Evolutionary conservation across 2,888 invertebrate species (phyloP), one percentile per base, ranked within the genome.

Genomic region (Spicauda simplicius): DNA sequence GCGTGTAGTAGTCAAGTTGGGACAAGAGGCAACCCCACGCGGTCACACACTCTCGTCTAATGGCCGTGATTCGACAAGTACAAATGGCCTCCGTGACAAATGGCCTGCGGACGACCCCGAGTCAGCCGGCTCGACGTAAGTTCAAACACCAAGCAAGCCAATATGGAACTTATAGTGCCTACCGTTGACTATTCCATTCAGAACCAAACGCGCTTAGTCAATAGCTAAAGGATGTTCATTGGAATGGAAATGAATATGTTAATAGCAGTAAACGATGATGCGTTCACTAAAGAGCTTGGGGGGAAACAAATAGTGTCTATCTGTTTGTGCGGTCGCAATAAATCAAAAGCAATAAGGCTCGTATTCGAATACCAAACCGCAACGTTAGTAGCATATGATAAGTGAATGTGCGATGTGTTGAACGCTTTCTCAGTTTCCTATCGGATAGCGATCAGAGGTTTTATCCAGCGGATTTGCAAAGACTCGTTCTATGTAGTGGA

Each of bases 41-140:
- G 92, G 92, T 92, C 90, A 90, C 91, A 90, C 91, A 91, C 91
- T 90, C 90, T 83, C 86, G 82, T 91, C 91, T 93, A 93, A 93
- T 93, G 93, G 92, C 88, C 86, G 91, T 91, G 93, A 93, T 93
- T 93, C 93, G 93, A 93, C 93, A 93, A 92, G 93, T 93, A 93
- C 93, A 93, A 93, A 93, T 93, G 93, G 92, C 88, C 82, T 78
- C 84, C 77, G 90, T 93, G 93, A 93, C 93, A 93, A 93, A 93
- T 93, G 91, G 91, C 84, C 83, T 84, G 85, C 83, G 86, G 91
- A 87, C 91, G 91, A 89, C 88, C 90, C 85, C 83, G 81, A 82
- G 83, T 86, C 84, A 83, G 82, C 77, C 83, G 80, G 74, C 73
- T 76, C 78, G 83, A 80, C 87, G 87, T 89, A 90, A 88, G 85